Conservation (phyloP, 2,888 invertebrate species). For the Eledone cirrhosa region DNA sequence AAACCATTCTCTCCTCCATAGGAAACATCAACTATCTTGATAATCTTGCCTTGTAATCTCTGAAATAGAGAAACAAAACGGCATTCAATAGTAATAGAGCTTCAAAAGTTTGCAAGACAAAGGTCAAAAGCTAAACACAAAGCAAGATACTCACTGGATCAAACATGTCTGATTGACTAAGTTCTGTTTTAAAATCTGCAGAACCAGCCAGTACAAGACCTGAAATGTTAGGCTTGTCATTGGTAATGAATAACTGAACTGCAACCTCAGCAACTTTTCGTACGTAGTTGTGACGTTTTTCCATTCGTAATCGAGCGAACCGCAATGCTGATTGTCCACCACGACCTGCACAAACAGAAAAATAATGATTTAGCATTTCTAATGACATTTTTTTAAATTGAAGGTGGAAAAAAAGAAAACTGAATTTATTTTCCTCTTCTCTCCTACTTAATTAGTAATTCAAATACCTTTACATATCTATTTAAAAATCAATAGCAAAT, state of each 20-base stretch:
- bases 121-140: too few species aligned
- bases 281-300: constrained; percentile 99
- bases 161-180: constrained; percentile 99
- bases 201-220: constrained; percentile 98
- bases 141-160: constrained; percentile 80
- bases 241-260: constrained; percentile 95
- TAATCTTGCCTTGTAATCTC: constrained; percentile 97
- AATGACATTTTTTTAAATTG: too few species aligned
- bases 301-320: constrained; percentile 99
- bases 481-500: too few species aligned
- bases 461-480: too few species aligned
- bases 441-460: too few species aligned
- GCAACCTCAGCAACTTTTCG: constrained; percentile 97
- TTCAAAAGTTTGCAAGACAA: too few species aligned
- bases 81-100: too few species aligned
- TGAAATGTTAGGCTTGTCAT: constrained; percentile 96
- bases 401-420: too few species aligned
- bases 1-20: constrained; percentile 99
- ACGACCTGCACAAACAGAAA: constrained; percentile 72
- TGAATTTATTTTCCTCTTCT: too few species aligned
- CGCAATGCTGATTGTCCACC: constrained; percentile 99
- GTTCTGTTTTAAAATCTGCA: constrained; percentile 99
- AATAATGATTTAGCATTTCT: neutral
- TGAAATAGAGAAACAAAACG: constrained; percentile 62
- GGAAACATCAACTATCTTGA: constrained; percentile 98